These are phyloP conservation scores for Ferdinandea cuprea DNA, from an alignment of 2,888 invertebrate species.

Conservation along the genomic window DNA sequence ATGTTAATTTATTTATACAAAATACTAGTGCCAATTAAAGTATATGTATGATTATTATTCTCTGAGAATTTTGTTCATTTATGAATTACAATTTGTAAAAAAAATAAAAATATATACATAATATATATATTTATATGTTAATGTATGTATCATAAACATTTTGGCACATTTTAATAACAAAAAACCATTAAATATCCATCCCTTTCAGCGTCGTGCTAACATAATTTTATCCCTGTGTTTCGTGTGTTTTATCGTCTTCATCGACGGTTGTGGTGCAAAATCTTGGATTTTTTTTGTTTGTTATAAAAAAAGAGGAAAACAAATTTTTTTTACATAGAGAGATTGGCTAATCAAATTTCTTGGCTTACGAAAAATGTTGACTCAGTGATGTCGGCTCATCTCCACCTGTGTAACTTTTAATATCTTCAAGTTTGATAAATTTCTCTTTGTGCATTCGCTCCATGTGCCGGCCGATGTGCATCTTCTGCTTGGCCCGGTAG, in stretches of 20 bases:
- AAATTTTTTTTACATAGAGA: slow-evolving; percentile 32
- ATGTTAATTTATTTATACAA: slow-evolving; percentile 39
- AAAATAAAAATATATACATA: slow-evolving; percentile 34
- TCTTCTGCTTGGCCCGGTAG: slow-evolving; percentile 93
- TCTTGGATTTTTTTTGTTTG: slow-evolving; percentile 62
- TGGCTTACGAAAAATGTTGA: slow-evolving; percentile 80
- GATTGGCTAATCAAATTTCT: slow-evolving; percentile 22
- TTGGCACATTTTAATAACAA: slow-evolving; percentile 67
- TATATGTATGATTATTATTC: slow-evolving; percentile 43
- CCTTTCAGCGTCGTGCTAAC: slow-evolving; percentile 24
- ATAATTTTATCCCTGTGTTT: slow-evolving; percentile 72
- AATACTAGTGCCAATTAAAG: slow-evolving; percentile 67
- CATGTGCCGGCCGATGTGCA: slow-evolving; percentile 92
- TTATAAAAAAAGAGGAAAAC: slow-evolving; percentile 22
- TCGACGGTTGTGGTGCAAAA: slow-evolving; percentile 66
- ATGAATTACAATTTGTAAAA: slow-evolving; percentile 32
- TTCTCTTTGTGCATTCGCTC: slow-evolving; percentile 91
- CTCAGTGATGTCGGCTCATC: slow-evolving; percentile 78
- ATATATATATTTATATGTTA: slow-evolving; percentile 24
- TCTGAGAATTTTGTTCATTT: slow-evolving; percentile 57
- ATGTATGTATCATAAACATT: slow-evolving; percentile 60
- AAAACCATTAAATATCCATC: slow-evolving; percentile 43
- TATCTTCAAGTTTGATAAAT: slow-evolving; percentile 83
- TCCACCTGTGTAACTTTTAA: slow-evolving; percentile 79
- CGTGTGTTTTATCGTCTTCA: slow-evolving; percentile 67